Percentiles rank a stretch among this genome's conserved stretches.
Evolutionary conservation across 2,888 invertebrate genomes (phyloP).

Genomic region (Eupithecia vulgata): DNA sequence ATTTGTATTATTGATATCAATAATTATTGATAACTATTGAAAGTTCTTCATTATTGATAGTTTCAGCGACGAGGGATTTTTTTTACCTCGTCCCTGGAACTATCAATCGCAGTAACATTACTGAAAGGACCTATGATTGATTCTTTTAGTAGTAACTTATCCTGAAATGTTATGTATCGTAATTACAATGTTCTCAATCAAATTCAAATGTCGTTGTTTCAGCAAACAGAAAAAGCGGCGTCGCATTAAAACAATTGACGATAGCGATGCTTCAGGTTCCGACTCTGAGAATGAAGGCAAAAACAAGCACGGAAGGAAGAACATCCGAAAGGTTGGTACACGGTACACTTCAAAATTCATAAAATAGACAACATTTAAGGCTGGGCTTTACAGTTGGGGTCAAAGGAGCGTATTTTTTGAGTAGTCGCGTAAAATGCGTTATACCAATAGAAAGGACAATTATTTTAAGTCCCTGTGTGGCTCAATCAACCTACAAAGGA

Average conservation of each 20-base stretch:
- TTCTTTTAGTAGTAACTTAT: too few relatives aligned
- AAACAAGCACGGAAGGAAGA: slow-evolving; percentile 80
- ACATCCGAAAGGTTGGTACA: slow-evolving; percentile 81
- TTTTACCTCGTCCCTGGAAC: too few relatives aligned
- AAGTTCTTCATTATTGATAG: too few relatives aligned
- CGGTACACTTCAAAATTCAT: slow-evolving; percentile 55
- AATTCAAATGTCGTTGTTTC: slow-evolving; percentile 37
- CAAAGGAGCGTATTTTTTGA: neutral
- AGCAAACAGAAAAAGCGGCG: slow-evolving; percentile 76
- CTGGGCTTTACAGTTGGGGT: neutral
- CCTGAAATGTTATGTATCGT: neutral
- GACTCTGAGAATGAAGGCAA: slow-evolving; percentile 77
- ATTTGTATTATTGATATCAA: too few relatives aligned
- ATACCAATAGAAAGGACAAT: neutral
- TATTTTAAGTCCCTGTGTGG: too few relatives aligned
- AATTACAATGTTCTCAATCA: neutral
- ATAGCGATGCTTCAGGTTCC: slow-evolving; percentile 74
- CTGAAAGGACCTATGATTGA: too few relatives aligned
- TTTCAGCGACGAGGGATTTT: too few relatives aligned
- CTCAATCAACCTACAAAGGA: too few relatives aligned
- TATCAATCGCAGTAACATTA: too few relatives aligned
- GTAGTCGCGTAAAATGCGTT: neutral
- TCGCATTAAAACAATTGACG: slow-evolving; percentile 72
- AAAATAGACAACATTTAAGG: neutral
- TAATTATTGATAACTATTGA: too few relatives aligned